phyloP scores from a whole-genome alignment of 1,140 invertebrate genomes.

The Trachymyrmex septentrionalis region DNA sequence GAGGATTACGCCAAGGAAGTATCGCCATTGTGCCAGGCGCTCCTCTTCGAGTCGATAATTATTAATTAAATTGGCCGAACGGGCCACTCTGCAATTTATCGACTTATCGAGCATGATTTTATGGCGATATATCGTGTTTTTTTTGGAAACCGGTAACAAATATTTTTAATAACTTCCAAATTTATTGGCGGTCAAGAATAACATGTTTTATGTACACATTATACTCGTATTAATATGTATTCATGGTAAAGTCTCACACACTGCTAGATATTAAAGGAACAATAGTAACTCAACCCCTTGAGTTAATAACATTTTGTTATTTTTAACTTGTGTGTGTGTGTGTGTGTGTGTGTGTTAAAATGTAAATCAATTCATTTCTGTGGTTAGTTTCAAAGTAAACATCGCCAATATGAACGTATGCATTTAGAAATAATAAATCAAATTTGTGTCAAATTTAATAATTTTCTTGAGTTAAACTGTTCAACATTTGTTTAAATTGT shows the following conservation, averaged over 20 bases:
- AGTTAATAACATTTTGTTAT: too few species aligned
- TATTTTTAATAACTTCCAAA: conserved; percentile 26
- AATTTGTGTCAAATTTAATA: too few species aligned
- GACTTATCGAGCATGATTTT: conserved; percentile 63
- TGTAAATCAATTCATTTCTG: too few species aligned
- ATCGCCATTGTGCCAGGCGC: conserved; percentile 79
- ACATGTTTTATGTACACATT: neutral
- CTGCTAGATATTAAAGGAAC: too few species aligned
- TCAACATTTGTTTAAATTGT: too few species aligned
- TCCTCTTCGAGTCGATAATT: conserved; percentile 79
- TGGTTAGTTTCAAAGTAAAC: too few species aligned
- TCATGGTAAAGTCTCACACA: neutral
- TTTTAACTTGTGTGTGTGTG: too few species aligned
- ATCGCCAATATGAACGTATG: too few species aligned
- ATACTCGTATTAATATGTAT: neutral
- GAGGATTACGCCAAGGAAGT: conserved; percentile 81
- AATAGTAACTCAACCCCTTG: too few species aligned
- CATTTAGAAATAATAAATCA: too few species aligned
- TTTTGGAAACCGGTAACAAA: neutral
- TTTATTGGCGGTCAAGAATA: neutral
- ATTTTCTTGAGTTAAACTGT: too few species aligned
- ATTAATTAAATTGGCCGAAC: conserved; percentile 81
- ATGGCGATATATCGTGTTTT: neutral
- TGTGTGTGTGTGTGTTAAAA: too few species aligned
- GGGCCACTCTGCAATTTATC: conserved; percentile 73